Conservation (phyloP, 1,140 invertebrate genomes). For the Pseudomyrmex concolor region DNA sequence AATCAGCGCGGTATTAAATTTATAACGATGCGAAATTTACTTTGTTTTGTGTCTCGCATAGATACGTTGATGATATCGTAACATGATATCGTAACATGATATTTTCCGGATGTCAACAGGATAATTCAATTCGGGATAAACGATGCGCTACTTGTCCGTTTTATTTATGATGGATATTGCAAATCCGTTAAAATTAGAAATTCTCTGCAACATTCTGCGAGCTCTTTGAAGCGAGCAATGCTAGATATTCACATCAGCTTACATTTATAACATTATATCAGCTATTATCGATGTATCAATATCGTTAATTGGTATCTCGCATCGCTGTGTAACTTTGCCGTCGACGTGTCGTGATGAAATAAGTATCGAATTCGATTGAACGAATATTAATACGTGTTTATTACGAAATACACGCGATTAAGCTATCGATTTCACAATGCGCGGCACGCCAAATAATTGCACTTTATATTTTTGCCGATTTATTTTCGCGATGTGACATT, state of each 20-base stretch:
- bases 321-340: constrained; percentile 15
- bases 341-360: constrained; percentile 19
- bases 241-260: background rate
- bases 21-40: too few species aligned
- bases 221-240: background rate
- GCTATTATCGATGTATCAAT: constrained; percentile 41
- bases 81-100: background rate
- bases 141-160: background rate
- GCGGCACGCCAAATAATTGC: background rate
- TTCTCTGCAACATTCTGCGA: constrained; percentile 3
- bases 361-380: constrained; percentile 40
- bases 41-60: background rate
- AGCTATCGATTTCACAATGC: background rate
- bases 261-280: background rate
- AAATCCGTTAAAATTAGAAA: constrained; percentile 21
- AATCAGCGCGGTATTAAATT: too few species aligned
- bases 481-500: constrained; percentile 16
- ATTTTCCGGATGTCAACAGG: constrained; percentile 6
- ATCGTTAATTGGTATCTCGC: constrained; percentile 27
- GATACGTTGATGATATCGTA: background rate
- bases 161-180: constrained; percentile 19
- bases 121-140: constrained; percentile 3
- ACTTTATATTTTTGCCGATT: constrained; percentile 21
- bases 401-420: background rate
- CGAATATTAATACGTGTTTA: background rate